Percentiles rank a stretch among this genome's conserved stretches.
Conservation (phyloP, 1,140 invertebrate species). For the Drosophila trapezifrons region DNA sequence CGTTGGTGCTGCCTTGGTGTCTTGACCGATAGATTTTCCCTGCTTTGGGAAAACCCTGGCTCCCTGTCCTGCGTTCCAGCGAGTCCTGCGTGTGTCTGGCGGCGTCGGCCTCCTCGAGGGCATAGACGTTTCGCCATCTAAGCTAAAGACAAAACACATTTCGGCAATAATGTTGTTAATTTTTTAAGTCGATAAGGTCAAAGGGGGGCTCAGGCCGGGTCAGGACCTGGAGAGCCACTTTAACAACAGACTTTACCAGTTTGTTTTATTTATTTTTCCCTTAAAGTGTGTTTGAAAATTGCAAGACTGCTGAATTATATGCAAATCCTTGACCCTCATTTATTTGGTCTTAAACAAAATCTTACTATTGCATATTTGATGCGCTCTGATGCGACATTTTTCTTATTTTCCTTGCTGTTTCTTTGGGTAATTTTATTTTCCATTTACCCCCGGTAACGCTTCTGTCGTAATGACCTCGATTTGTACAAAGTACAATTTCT, state of each 20-base stretch:
- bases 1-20: not conserved
- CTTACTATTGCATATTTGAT: constrained; percentile 33
- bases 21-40: constrained; percentile 33
- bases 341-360: constrained; percentile 25
- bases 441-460: constrained; percentile 32
- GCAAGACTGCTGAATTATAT: not conserved
- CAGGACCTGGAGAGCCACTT: not conserved
- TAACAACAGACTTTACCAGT: not conserved
- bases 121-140: constrained; percentile 1
- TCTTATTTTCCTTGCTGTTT: not conserved
- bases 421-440: constrained; percentile 21
- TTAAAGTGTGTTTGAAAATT: not conserved
- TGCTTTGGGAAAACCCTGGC: not conserved
- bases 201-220: constrained; percentile 17
- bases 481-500: constrained; percentile 58
- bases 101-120: not conserved
- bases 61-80: constrained; percentile 4
- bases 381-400: constrained; percentile 20
- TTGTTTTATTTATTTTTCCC: not conserved
- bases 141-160: constrained; percentile 67
- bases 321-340: constrained; percentile 19
- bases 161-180: constrained; percentile 76
- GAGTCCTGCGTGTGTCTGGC: constrained; percentile 15
- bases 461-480: constrained; percentile 63
- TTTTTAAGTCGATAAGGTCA: constrained; percentile 77